Conservation (phyloP, 2,888 invertebrate genomes). For the Osmoderma eremita region DNA sequence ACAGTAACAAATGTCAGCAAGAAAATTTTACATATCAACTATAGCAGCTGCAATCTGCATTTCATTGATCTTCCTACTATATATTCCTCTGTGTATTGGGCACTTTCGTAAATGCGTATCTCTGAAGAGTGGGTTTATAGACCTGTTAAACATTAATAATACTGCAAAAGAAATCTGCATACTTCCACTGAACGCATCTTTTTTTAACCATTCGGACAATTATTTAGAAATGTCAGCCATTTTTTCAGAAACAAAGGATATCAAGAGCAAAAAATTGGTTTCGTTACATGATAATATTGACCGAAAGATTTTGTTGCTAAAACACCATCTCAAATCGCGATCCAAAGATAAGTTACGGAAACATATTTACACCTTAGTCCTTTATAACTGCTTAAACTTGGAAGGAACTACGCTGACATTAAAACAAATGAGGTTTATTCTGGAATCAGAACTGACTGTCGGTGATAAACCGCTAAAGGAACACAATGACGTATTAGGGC, state of each 20-base stretch:
- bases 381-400: slow-evolving; percentile 10
- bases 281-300: neutral
- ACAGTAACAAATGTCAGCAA: slow-evolving; percentile 7
- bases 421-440: slow-evolving; percentile 10
- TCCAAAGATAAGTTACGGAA: neutral
- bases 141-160: neutral
- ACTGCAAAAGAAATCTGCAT: neutral
- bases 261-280: neutral
- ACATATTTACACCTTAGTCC: slow-evolving; percentile 11
- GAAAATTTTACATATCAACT: neutral
- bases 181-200: neutral
- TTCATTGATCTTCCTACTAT: neutral
- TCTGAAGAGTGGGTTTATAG: neutral
- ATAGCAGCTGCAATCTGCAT: neutral
- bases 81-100: neutral
- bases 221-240: neutral
- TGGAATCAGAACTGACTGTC: slow-evolving; percentile 4
- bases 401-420: slow-evolving; percentile 4
- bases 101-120: neutral
- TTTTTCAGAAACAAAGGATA: neutral
- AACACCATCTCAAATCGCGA: neutral
- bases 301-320: neutral
- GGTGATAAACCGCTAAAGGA: slow-evolving; percentile 21
- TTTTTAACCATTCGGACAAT: neutral
- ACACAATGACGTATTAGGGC: slow-evolving; percentile 23